Conservation (phyloP, 2,888 invertebrate genomes). For the Pterostichus niger region DNA sequence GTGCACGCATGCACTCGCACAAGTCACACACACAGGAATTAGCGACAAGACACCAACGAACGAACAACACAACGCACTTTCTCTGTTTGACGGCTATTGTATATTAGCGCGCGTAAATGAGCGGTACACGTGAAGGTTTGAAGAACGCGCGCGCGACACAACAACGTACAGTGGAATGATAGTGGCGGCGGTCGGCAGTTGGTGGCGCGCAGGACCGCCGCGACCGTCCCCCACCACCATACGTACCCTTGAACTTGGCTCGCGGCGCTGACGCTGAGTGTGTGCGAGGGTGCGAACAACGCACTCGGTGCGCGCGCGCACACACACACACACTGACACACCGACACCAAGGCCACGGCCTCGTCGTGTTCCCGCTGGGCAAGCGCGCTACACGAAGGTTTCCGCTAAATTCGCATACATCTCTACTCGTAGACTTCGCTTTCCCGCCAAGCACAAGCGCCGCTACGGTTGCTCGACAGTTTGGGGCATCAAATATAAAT, state of each 20-base stretch:
- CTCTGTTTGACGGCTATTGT: background rate
- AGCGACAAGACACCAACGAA: too few species aligned
- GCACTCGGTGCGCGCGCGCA: slow-evolving; percentile 58
- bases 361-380: slow-evolving; percentile 61
- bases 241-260: slow-evolving; percentile 78
- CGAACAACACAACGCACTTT: slow-evolving; percentile 25
- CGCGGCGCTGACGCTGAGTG: slow-evolving; percentile 70
- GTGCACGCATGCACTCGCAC: slow-evolving; percentile 63
- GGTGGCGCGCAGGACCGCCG: slow-evolving; percentile 74
- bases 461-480: slow-evolving; percentile 38
- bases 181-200: slow-evolving; percentile 71
- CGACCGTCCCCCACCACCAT: slow-evolving; percentile 73
- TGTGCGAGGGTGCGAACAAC: slow-evolving; percentile 59
- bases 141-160: slow-evolving; percentile 74
- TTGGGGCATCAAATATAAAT: background rate
- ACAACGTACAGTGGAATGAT: slow-evolving; percentile 70
- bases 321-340: slow-evolving; percentile 10
- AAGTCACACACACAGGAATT: slow-evolving; percentile 11
- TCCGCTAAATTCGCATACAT: slow-evolving; percentile 18
- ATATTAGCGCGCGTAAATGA: slow-evolving; percentile 21
- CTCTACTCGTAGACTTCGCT: background rate
- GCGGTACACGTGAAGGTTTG: slow-evolving; percentile 12
- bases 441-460: slow-evolving; percentile 51
- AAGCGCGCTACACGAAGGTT: slow-evolving; percentile 56
- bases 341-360: slow-evolving; percentile 56